These are phyloP conservation scores for Bubalus kerabau DNA, from an alignment of 2,113 vertebrate genomes.

Conservation along the genomic window DNA sequence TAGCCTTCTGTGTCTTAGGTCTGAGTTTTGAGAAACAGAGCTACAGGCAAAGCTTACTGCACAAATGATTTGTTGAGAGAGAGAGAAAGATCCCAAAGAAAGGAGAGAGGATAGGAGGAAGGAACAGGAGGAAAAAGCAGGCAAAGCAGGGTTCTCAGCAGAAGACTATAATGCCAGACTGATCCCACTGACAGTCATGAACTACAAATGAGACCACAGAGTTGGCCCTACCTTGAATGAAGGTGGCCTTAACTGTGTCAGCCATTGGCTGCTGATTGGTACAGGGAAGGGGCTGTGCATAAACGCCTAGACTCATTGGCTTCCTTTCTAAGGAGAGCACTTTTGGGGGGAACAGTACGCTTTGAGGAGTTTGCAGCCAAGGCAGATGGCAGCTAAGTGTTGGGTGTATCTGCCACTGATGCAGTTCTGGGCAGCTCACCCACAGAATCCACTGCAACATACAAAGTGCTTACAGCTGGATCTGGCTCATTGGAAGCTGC, in stretches of 20 bases:
- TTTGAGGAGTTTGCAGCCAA: neutral
- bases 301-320: neutral
- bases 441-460: neutral
- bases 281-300: neutral
- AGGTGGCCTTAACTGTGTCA: neutral
- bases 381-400: neutral
- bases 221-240: neutral
- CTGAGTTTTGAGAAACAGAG: neutral
- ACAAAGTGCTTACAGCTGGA: slow-evolving; percentile 26
- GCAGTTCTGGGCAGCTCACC: neutral
- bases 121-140: neutral
- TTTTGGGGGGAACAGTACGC: neutral
- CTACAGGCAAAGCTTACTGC: neutral
- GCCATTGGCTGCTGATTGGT: neutral
- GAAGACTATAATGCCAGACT: neutral
- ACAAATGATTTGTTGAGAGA: neutral
- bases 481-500: slow-evolving; percentile 30
- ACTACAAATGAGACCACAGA: neutral
- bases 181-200: neutral
- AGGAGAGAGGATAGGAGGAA: neutral
- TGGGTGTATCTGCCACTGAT: neutral
- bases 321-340: neutral
- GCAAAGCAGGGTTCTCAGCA: neutral
- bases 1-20: neutral
- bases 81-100: neutral